Percentiles rank a stretch among this genome's conserved stretches.
Conservation (phyloP, 2,797 vertebrate species). For the Pseudotriccus pelzelni region DNA sequence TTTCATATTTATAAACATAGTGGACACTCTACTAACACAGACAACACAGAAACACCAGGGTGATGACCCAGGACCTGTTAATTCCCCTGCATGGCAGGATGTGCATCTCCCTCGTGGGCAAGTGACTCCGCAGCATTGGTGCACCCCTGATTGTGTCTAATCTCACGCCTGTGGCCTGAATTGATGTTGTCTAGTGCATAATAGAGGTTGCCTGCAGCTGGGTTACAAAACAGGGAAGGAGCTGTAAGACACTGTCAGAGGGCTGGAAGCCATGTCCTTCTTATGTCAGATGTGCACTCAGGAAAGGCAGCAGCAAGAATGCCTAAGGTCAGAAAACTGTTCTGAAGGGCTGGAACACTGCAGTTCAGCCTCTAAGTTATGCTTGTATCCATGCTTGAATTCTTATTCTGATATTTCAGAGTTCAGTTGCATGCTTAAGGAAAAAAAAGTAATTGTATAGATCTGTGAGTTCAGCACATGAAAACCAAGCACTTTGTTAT, state of each 20-base stretch:
- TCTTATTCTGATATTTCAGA: background rate
- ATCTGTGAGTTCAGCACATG: background rate
- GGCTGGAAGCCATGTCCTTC: background rate
- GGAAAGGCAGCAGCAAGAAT: background rate
- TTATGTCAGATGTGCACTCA: background rate
- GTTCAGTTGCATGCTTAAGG: background rate
- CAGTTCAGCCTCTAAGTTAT: background rate
- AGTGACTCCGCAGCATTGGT: background rate
- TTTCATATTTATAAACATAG: background rate
- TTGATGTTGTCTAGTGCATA: background rate
- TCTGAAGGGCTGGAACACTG: background rate
- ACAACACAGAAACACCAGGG: fast-evolving
- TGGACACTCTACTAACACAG: fast-evolving
- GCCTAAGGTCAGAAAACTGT: background rate
- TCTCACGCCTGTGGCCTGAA: background rate
- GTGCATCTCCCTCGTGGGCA: background rate
- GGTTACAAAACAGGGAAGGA: background rate
- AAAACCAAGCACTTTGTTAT: background rate
- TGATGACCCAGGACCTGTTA: background rate
- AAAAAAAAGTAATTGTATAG: background rate
- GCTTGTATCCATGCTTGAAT: background rate
- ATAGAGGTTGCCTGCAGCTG: background rate
- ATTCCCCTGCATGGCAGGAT: background rate
- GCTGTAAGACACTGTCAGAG: background rate
- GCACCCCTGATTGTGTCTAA: background rate